A percentile compares a stretch with the other conserved stretches of the same genome.
phyloP scores from a whole-genome alignment of 2,797 vertebrate genomes.

The Siniperca undulata region DNA sequence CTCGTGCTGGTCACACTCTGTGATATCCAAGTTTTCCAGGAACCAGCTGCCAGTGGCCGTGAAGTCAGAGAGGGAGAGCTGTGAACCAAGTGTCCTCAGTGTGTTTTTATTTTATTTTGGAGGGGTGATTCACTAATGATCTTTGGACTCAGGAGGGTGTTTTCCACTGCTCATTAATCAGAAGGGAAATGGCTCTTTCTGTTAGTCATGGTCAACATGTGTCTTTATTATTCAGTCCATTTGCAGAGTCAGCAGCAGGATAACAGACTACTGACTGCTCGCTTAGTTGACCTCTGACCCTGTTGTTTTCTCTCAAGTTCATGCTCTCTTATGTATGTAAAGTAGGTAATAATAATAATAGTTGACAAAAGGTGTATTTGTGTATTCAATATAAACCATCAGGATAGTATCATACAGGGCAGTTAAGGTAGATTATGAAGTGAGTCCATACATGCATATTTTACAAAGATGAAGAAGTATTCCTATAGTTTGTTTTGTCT shows the following conservation, averaged over 20 bases:
- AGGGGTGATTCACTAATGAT: constrained; percentile 23
- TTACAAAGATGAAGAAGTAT: background rate
- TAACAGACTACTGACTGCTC: constrained; percentile 37
- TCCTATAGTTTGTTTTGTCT: background rate
- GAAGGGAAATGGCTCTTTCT: constrained; percentile 13
- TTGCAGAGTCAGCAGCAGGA: constrained; percentile 23
- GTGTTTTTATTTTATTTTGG: background rate
- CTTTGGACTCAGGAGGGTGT: constrained; percentile 7
- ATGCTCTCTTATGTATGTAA: background rate
- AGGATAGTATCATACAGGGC: background rate
- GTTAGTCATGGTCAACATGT: constrained; percentile 44
- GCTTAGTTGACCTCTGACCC: constrained; percentile 11
- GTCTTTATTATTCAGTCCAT: constrained; percentile 34
- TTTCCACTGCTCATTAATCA: constrained; percentile 49
- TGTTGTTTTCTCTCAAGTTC: background rate
- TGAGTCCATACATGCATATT: too few species aligned
- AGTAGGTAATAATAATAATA: background rate
- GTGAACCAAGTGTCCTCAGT: background rate
- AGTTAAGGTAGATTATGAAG: background rate
- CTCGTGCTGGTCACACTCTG: constrained; percentile 3
- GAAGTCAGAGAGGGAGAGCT: background rate
- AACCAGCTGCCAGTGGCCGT: background rate
- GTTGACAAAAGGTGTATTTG: background rate
- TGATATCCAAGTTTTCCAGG: background rate
- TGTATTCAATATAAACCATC: too few species aligned